phyloP scores from a whole-genome alignment of 2,113 vertebrate genomes.

The Panthera leo region DNA sequence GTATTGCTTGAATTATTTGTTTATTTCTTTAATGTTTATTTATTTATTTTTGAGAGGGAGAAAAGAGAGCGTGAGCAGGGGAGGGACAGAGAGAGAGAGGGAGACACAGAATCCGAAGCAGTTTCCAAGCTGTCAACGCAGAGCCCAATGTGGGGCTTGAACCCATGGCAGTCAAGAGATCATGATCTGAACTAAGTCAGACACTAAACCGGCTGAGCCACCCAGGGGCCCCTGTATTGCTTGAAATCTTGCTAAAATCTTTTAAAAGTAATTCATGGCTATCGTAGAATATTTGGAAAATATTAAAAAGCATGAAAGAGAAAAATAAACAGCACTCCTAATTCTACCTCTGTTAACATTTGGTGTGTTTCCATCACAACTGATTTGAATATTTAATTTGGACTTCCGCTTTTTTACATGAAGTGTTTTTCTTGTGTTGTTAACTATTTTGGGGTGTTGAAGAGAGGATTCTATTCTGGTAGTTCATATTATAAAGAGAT shows the following conservation, averaged over 20 bases:
- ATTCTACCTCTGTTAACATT: background rate
- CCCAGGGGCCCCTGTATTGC: background rate
- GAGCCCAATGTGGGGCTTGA: no score
- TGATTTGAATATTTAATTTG: background rate
- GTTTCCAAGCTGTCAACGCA: no score
- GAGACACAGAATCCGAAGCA: no score
- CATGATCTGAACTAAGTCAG: no score
- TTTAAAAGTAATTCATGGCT: background rate
- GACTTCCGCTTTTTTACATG: background rate
- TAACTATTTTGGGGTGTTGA: background rate
- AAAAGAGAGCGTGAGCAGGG: no score
- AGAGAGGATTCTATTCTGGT: background rate
- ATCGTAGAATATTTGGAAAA: conserved; percentile 6
- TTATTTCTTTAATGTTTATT: no score
- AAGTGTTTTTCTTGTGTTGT: background rate
- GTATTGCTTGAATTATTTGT: background rate
- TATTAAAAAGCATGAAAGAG: background rate
- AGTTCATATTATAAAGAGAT: background rate
- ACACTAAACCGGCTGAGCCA: no score
- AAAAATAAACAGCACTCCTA: background rate
- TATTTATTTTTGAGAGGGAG: no score
- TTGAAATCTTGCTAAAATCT: background rate
- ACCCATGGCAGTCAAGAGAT: no score
- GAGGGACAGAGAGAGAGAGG: no score
- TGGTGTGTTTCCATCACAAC: background rate